phyloP scores from a whole-genome alignment of 2,113 vertebrate species.

The Eurypyga helias region DNA sequence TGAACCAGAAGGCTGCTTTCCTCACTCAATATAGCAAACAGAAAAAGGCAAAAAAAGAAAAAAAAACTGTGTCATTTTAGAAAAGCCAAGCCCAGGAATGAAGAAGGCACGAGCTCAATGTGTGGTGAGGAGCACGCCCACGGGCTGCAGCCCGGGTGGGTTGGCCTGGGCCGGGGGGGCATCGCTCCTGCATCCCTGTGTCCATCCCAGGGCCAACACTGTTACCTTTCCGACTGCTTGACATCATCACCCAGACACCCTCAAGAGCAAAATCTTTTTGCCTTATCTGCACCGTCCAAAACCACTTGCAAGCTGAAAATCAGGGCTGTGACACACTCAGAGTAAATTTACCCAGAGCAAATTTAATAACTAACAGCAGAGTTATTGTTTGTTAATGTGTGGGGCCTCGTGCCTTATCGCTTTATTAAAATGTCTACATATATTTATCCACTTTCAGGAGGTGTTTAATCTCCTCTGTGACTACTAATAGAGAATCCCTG shows the following conservation, averaged over 20 bases:
- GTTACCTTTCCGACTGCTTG: neutral
- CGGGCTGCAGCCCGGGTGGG: neutral
- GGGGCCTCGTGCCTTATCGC: neutral
- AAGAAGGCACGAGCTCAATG: neutral
- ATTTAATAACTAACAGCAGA: neutral
- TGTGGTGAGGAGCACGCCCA: fast-evolving
- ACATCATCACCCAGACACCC: neutral
- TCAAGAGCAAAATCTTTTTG: neutral
- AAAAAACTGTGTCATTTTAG: neutral
- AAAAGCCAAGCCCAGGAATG: neutral
- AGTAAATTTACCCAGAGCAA: neutral
- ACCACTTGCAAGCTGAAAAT: neutral
- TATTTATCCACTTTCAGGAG: neutral
- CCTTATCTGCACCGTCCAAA: neutral
- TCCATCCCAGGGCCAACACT: neutral
- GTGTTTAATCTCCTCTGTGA: constrained; percentile 1
- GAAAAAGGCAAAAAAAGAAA: neutral
- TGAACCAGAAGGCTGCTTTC: neutral
- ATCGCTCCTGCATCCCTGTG: neutral
- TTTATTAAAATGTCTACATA: constrained; percentile 4
- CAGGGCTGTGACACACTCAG: neutral
- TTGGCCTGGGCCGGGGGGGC: neutral
- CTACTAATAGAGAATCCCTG: neutral
- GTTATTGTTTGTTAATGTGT: neutral
- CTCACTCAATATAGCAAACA: neutral